Evolutionary conservation across 1,140 invertebrate genomes (phyloP).

Genomic region (Orussus abietinus): DNA sequence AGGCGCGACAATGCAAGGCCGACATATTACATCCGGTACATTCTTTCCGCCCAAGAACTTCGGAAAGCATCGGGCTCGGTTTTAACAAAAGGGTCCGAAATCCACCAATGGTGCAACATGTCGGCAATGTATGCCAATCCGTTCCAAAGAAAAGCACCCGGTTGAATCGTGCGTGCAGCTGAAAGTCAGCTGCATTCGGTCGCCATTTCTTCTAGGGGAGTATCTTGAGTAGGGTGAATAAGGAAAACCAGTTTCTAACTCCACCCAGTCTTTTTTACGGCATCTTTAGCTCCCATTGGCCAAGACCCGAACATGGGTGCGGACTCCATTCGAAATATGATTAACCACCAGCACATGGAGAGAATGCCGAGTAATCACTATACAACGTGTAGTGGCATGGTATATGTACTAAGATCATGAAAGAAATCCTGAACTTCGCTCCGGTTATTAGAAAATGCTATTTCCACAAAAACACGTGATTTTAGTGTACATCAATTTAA

Average conservation of each 20-base stretch:
- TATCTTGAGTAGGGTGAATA: not conserved
- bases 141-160: too few relatives aligned
- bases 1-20: too few relatives aligned
- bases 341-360: not conserved
- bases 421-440: not conserved
- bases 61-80: too few relatives aligned
- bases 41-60: too few relatives aligned
- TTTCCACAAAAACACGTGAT: not conserved
- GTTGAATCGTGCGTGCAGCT: too few relatives aligned
- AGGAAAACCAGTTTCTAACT: slow-evolving; percentile 14
- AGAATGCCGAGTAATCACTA: not conserved
- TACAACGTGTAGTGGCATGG: not conserved
- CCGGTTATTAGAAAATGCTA: not conserved
- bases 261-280: slow-evolving; percentile 12
- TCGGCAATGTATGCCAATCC: too few relatives aligned
- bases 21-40: too few relatives aligned
- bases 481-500: too few relatives aligned
- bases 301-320: not conserved
- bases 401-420: not conserved
- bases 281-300: slow-evolving; percentile 9
- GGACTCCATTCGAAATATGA: not conserved
- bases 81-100: too few relatives aligned
- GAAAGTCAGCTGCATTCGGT: too few relatives aligned
- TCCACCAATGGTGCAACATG: too few relatives aligned
- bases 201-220: not conserved